Base-by-base conservation (phyloP, 2,888 invertebrate genomes). In the Brachynemurus nebulosus region DNA sequence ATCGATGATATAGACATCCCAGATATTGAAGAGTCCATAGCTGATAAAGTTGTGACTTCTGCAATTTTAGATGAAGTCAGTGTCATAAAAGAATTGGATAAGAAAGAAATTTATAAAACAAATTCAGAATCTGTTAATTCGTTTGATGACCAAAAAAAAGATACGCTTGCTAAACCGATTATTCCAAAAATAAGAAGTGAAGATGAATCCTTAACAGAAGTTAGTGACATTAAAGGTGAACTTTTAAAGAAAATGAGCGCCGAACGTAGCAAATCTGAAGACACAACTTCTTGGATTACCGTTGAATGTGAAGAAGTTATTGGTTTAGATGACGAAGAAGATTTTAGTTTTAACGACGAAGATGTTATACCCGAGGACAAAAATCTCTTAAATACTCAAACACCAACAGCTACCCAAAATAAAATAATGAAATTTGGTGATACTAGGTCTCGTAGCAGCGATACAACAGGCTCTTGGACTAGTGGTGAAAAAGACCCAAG, bases 371-470 rank as follows among this genome's bases (percentile, higher is more conserved):
- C 37, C 3, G 37, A 27, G 25, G 38, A 25, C 27, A 11, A 17
- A 25, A 34, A 44, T 11, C 16, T 18, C 17, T 16, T 44, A 17
- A 12, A 35, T 21, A 34, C 42, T 5, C 25, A 25, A 9, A 25
- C 16, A 12, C 14, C 14, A 9, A 8, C 23, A 8, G 17, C 33
- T 2, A 34, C 17, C 11, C 65, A 62, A 44, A 67, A 66, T 48
- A 75, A 75, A 54, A 57, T 76, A 37, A 61, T 78, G 3, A 79
- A 81, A 56, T 62, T 80, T 18, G 81, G 79, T 51, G 75, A 80
- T 1, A 84, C 84, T 58, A 77, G 82, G 47, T 85, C 85, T 1
- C 70, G 78, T 51, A 85, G 85, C 54, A 85, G 84, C 2, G 85
- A 86, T 55, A 80, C 80, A 0, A 78, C 76, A 4, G 66, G 65